Evolutionary conservation across 2,888 invertebrate species (phyloP).

Genomic region (Muscina levida): DNA sequence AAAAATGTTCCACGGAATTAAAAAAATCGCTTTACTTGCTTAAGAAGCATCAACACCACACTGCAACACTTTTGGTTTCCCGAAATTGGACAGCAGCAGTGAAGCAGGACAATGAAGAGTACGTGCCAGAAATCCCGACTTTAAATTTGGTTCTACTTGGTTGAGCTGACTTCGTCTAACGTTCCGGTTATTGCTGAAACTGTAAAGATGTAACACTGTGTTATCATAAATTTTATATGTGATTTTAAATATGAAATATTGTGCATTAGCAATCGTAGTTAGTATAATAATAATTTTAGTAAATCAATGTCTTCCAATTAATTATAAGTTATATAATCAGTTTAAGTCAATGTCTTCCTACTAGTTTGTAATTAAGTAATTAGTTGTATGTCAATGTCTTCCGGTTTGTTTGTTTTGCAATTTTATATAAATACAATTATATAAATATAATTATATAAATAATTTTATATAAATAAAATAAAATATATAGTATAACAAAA

Average conservation of each 20-base stretch:
- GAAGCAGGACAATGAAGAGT: constrained; percentile 12
- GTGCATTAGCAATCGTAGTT: neutral
- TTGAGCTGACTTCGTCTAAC: neutral
- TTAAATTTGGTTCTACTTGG: constrained; percentile 29
- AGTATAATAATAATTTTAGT: too few species aligned
- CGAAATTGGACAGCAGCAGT: neutral
- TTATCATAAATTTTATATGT: neutral
- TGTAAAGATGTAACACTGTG: too few species aligned
- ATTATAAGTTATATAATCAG: too few species aligned
- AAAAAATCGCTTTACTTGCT: too few species aligned
- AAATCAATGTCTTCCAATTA: too few species aligned
- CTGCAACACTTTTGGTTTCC: constrained; percentile 34
- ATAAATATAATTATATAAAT: too few species aligned
- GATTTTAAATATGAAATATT: neutral
- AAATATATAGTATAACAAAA: too few species aligned
- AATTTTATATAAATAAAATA: too few species aligned
- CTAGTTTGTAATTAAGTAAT: too few species aligned
- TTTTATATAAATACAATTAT: too few species aligned
- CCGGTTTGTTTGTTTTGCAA: constrained; percentile 5
- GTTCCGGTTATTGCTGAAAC: too few species aligned
- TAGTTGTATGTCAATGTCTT: neutral
- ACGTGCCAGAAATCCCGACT: constrained; percentile 14
- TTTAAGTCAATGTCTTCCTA: too few species aligned
- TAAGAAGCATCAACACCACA: constrained; percentile 27
- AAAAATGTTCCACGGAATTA: constrained; percentile 31